Percentiles rank a stretch among this genome's conserved stretches.
These are phyloP conservation scores for Tinamus guttatus DNA, from an alignment of 2,113 vertebrate species.

Conservation along the genomic window DNA sequence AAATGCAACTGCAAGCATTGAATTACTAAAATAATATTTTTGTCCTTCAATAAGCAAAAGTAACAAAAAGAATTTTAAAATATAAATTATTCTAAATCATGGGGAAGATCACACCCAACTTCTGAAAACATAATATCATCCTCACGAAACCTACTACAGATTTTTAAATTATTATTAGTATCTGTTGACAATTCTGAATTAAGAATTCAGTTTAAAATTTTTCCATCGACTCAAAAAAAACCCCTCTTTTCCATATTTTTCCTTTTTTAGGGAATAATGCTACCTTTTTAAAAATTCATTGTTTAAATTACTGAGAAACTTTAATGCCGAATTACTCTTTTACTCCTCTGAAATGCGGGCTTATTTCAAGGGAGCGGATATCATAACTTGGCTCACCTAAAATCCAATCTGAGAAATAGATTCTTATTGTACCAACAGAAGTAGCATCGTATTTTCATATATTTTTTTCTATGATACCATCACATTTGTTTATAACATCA, in stretches of 20 bases:
- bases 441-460: not conserved
- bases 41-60: not conserved
- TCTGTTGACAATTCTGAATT: conserved; percentile 48
- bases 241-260: not conserved
- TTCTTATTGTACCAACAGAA: not conserved
- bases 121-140: not conserved
- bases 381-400: not conserved
- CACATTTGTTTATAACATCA: conserved; percentile 30
- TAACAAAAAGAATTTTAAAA: not conserved
- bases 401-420: not conserved
- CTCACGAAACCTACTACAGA: not conserved
- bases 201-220: not conserved
- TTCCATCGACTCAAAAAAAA: not conserved
- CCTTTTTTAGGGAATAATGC: not conserved
- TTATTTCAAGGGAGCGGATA: not conserved
- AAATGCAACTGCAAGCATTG: not conserved
- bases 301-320: not conserved
- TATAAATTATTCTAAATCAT: not conserved
- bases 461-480: not conserved
- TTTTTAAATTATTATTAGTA: not conserved
- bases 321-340: not conserved
- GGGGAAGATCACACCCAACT: not conserved
- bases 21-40: not conserved
- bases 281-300: not conserved
- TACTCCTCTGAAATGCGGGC: not conserved